These are phyloP conservation scores for Phaetusa simplex DNA, from an alignment of 2,113 vertebrate genomes.

Conservation along the genomic window DNA sequence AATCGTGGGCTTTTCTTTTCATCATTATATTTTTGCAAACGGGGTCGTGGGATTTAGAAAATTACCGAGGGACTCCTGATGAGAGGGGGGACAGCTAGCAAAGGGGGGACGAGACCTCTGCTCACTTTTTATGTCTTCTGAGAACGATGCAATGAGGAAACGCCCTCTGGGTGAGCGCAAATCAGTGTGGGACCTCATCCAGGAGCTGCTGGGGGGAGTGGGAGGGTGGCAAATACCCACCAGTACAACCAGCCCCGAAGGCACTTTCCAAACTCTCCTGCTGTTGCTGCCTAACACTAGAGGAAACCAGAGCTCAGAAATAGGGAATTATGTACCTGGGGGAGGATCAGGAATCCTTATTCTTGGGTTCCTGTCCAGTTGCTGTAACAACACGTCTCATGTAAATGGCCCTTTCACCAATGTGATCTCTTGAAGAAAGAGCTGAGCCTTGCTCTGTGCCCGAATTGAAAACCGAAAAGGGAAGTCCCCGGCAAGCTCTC, in stretches of 20 bases:
- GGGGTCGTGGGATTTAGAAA: not conserved
- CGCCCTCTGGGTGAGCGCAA: accelerated
- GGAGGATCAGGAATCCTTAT: not conserved
- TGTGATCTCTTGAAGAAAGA: not conserved
- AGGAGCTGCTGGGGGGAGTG: not conserved
- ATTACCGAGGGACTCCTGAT: not conserved
- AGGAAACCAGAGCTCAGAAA: not conserved
- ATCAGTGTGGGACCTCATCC: not conserved
- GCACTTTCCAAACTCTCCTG: not conserved
- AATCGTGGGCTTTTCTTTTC: not conserved
- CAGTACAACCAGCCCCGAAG: not conserved
- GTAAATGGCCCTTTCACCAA: not conserved
- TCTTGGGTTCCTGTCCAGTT: not conserved
- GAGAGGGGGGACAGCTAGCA: not conserved
- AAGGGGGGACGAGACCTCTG: not conserved
- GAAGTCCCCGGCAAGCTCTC: not conserved
- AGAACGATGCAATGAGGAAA: not conserved
- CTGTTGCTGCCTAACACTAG: not conserved
- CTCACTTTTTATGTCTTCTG: not conserved
- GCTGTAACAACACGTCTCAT: not conserved
- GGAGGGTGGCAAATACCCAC: not conserved
- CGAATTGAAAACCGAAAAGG: accelerated
- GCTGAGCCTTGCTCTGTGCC: not conserved
- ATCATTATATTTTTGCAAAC: not conserved
- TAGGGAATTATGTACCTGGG: not conserved